Base-by-base conservation (phyloP, 53 echinoderm and acorn worm genomes). In the Henricia sp. region DNA sequence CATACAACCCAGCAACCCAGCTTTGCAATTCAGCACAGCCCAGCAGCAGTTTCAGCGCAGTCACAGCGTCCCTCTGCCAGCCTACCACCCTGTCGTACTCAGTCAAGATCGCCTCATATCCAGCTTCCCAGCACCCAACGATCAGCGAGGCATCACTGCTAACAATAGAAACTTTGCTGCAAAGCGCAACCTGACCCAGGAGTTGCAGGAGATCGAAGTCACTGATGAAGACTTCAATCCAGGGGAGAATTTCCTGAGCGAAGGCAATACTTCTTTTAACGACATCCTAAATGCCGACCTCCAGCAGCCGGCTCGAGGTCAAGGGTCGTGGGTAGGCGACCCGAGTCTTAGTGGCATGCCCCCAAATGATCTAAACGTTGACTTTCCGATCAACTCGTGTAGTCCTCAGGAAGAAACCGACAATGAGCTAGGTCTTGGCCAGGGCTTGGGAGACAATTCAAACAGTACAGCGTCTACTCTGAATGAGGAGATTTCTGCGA, bases 131-230 rank as follows among this genome's bases (percentile, higher is more conserved):
- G 59, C 36, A 32, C 48, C 85, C 12, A 51, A 32, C 3, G 86
- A 86, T 14, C 76, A 75, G 24, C 37, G 86, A 50, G 86, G 86
- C 14, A 48, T 86, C 13, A 74, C 75, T 4, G 37, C 50, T 23
- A 74, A 86, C 67, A 70, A 84, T 48, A 52, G 86, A 38, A 86
- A 33, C 30, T 88, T 84, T 24, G 84, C 60, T 16, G 91, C 91
- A 1, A 91, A 88, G 53, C 68, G 91, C 20, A 91, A 91, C 63
- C 74, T 91, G 11, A 88, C 87, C 33, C 52, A 82, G 50, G 62
- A 83, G 28, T 42, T 91, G 35, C 83, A 88, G 53, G 84, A 76
- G 70, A 91, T 91, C 6, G 39, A 74, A 26, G 86, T 86, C 28
- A 67, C 75, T 11, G 86, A 86, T 23, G 86, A 74, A 30, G 86